Evolutionary conservation across 2,797 vertebrate species (phyloP), one percentile per base, ranked within the genome.

Genomic region (Acanthopagrus latus): DNA sequence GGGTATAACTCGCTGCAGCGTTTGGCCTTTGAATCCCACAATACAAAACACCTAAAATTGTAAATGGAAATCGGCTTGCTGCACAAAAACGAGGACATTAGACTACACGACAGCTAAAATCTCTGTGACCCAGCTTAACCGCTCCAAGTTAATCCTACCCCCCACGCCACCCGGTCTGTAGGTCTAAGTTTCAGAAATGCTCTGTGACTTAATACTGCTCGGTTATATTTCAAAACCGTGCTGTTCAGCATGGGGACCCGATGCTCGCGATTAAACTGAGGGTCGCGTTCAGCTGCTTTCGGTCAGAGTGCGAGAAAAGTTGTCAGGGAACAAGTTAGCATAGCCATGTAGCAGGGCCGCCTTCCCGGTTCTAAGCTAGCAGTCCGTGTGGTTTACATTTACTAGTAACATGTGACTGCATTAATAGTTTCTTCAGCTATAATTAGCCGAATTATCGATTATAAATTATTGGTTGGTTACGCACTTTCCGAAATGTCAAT

Each of bases 51-150:
- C 54, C 47, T 72, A 64, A 63, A 79, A 69, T 21, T 69, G 46
- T 81, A 60, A 56, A 50, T 71, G 11, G 5, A 77, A 75, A 84
- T 85, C 65, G 48, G 72, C 64, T 82, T 74, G 71, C 5, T 58
- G 47, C 50, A 78, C 71, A 84, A 80, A 87, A 90, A 88, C 41
- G 78, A 87, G 82, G 84, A 74, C 86, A 82, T 83, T 70, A 78
- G 74, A 82, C 81, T 83, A 87, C 83, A 83, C 43, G 74, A 65
- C 78, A 77, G 76, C 75, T 89, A 86, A 91, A 91, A 93, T 91
- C 87, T 92, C 79, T 78, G 69, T 92, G 88, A 92, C 88, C 90
- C 88, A 87, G 90, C 80, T 94, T 94, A 95, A 76, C 72, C 58
- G 84, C 75, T 88, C 67, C 59, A 64, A 83, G 80, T 86, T 94